Base-by-base conservation (phyloP, 2,113 vertebrate genomes). In the Montifringilla adamsi region DNA sequence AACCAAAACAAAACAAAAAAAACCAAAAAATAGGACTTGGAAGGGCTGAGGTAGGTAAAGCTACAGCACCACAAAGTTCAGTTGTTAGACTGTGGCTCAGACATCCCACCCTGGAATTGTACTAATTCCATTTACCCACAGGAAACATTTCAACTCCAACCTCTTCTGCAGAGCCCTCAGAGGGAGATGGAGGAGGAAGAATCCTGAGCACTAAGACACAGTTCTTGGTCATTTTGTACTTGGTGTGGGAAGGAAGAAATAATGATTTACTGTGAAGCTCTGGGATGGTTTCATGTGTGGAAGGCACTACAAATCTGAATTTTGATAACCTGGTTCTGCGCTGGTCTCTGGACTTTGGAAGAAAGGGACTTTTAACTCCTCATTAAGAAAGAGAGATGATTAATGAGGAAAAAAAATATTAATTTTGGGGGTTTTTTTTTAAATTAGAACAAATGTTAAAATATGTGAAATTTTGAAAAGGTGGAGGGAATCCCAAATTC, bases 51-150 rank as follows among this genome's bases (percentile, higher is more conserved):
- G 30, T 12, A 5, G 35, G 19, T 60, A 83, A 78, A 86, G 22
- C 8, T 41, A 31, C 31, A 69, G 8, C 19, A 53, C 11, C 10
- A 11, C 16, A 82, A 18, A 47, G 4, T n/a, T 69, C 23, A 47
- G 1, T 11, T 56, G 9, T 56, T 64, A 56, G 35, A 20, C 18
- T 37, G 24, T 62, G 7, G 35, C 16, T 80, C 31, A 69, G 37
- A 62, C 2, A 27, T 23, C 14, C 21, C 26, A 39, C 15, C 14
- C 8, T 1, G 0, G 18, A 37, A 52, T 6, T 50, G 4, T 22
- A 37, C 39, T 43, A 26, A 26, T 74, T 74, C 73, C 43, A 13
- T n/a, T 72, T 52, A 3, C 2, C 12, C 13, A 4, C 6, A n/a
- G 26, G 20, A 78, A 46, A 13, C 8, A 43, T 76, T 83, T 92